Evolutionary conservation across 37 sponge, comb jelly and placozoan species (phyloP).

Genomic region (Lycopodina hypogea): DNA sequence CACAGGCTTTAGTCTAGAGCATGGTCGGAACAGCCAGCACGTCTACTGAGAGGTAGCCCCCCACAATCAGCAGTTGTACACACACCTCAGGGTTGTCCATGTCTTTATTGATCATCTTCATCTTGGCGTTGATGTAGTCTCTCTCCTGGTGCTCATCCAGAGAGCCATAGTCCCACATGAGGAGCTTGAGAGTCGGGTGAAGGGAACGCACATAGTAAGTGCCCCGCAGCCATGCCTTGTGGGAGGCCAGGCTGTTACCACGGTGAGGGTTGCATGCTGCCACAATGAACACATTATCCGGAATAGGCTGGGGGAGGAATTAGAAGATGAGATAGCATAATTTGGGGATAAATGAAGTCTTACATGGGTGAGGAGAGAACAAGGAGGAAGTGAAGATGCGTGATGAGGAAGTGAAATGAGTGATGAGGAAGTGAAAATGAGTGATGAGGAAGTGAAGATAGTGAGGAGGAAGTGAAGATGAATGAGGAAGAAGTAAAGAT

Average conservation of each 20-base stretch:
- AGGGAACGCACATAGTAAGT: slow-evolving; percentile 80
- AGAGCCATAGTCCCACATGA: slow-evolving; percentile 91
- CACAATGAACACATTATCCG: slow-evolving; percentile 78
- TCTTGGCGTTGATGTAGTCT: slow-evolving; percentile 79
- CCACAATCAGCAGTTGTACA: too few species aligned
- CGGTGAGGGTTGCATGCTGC: slow-evolving; percentile 96
- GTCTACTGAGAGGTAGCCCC: too few species aligned
- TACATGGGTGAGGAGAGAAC: neutral
- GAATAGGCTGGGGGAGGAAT: slow-evolving; percentile 53
- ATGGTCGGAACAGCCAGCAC: too few species aligned
- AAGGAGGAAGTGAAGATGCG: too few species aligned
- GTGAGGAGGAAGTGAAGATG: too few species aligned
- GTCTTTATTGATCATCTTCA: slow-evolving; percentile 56
- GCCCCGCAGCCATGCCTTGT: slow-evolving; percentile 77
- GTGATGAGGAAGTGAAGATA: too few species aligned
- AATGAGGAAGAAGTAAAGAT: too few species aligned
- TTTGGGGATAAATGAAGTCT: neutral
- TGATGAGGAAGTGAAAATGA: too few species aligned
- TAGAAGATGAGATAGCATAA: slow-evolving; percentile 18
- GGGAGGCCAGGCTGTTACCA: slow-evolving; percentile 74
- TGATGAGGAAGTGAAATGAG: neutral
- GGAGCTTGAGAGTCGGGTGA: slow-evolving; percentile 78
- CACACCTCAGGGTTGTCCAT: slow-evolving; percentile 42
- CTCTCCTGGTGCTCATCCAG: slow-evolving; percentile 80
- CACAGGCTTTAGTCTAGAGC: too few species aligned